phyloP scores from a whole-genome alignment of 2,113 vertebrate species.

The Rhagologus leucostigma region DNA sequence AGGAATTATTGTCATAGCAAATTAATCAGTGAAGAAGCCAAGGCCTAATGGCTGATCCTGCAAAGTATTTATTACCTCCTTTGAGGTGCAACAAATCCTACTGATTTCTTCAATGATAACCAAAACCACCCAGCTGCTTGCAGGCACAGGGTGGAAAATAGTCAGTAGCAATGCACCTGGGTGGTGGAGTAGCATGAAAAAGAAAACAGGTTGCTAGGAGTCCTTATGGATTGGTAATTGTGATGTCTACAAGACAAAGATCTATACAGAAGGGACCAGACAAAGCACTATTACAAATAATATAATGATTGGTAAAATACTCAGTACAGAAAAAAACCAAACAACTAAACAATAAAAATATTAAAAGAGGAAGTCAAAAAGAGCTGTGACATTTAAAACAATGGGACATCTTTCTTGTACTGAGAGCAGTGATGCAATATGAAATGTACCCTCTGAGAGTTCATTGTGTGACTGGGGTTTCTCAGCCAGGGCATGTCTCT shows the following conservation, averaged over 20 bases:
- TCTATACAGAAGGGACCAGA: neutral
- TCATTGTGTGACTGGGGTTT: neutral
- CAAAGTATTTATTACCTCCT: neutral
- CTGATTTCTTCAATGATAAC: neutral
- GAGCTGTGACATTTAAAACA: neutral
- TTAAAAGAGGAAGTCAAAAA: neutral
- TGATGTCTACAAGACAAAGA: neutral
- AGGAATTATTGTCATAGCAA: neutral
- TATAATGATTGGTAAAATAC: neutral
- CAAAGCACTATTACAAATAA: neutral
- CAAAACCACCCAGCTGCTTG: neutral
- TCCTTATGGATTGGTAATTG: neutral
- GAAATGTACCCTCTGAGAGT: neutral
- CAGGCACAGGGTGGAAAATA: neutral
- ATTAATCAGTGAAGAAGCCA: neutral
- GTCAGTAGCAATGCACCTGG: neutral
- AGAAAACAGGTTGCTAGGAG: neutral
- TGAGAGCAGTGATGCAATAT: neutral
- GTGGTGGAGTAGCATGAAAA: neutral
- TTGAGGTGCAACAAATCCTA: neutral
- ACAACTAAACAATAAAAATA: neutral
- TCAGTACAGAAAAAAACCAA: neutral
- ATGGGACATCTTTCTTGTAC: neutral
- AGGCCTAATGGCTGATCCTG: neutral
- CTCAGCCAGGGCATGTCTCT: neutral